Evolutionary conservation across 2,113 vertebrate genomes (phyloP).

Genomic region (Chroicocephalus ridibundus): DNA sequence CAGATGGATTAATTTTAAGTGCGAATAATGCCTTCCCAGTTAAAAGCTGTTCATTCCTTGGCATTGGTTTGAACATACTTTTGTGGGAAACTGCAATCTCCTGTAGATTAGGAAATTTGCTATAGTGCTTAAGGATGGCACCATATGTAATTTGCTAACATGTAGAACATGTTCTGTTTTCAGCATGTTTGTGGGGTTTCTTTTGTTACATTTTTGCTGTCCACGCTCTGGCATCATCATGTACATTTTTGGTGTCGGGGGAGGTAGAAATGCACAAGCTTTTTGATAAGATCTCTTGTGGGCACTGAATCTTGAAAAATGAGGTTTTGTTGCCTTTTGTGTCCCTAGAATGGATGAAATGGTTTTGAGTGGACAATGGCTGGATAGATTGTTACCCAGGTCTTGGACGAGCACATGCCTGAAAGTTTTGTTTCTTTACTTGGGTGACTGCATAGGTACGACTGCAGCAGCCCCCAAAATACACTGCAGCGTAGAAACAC

Average conservation of each 20-base stretch:
- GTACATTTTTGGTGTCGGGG: background rate
- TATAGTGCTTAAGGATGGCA: background rate
- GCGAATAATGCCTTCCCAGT: background rate
- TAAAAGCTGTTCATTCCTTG: background rate
- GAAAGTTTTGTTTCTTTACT: background rate
- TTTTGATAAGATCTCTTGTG: background rate
- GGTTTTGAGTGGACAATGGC: background rate
- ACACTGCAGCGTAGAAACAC: background rate
- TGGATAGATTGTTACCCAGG: background rate
- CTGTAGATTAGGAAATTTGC: background rate
- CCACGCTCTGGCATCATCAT: background rate
- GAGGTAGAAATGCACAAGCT: background rate
- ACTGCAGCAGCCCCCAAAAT: background rate
- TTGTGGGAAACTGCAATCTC: background rate
- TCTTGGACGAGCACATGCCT: background rate
- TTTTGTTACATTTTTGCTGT: background rate
- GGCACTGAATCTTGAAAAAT: background rate
- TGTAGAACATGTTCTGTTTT: background rate
- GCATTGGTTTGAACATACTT: background rate
- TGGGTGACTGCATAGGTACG: background rate
- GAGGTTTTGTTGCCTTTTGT: background rate
- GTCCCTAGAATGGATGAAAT: background rate
- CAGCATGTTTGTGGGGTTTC: background rate
- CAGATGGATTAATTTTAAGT: background rate
- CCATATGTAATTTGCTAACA: background rate